A percentile compares a stretch with the other conserved stretches of the same genome.
These are phyloP conservation scores for Capitella teleta DNA, from an alignment of 1,140 invertebrate species.

Conservation along the genomic window DNA sequence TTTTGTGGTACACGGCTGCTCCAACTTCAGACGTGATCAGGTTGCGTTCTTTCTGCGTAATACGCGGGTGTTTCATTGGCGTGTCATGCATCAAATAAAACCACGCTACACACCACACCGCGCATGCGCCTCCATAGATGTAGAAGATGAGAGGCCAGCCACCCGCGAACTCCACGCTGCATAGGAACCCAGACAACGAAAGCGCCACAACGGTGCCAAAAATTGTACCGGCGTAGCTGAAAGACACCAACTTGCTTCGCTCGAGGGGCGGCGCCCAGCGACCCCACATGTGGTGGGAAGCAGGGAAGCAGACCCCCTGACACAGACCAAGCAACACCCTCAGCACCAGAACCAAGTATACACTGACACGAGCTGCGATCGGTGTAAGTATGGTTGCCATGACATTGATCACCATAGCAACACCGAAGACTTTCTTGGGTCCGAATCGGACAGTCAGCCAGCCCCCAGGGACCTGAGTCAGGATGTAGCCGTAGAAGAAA, in stretches of 20 bases:
- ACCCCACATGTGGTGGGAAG: slow-evolving; percentile 14
- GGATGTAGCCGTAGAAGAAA: slow-evolving; percentile 62
- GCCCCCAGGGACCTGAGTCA: slow-evolving; percentile 55
- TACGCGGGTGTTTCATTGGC: slow-evolving; percentile 25
- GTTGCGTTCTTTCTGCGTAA: slow-evolving; percentile 24
- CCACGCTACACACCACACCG: background rate
- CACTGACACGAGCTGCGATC: slow-evolving; percentile 52
- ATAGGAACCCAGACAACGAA: slow-evolving; percentile 13
- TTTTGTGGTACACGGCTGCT: slow-evolving; percentile 4
- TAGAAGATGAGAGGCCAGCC: slow-evolving; percentile 19
- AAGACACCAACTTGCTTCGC: slow-evolving; percentile 15
- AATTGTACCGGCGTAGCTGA: slow-evolving; percentile 14
- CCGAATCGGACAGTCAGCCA: slow-evolving; percentile 55
- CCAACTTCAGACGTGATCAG: slow-evolving; percentile 29
- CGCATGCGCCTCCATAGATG: slow-evolving; percentile 8
- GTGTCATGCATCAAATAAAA: slow-evolving; percentile 16
- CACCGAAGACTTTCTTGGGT: slow-evolving; percentile 45
- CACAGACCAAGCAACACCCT: too few species aligned
- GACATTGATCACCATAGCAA: slow-evolving; percentile 67
- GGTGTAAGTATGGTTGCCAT: slow-evolving; percentile 74
- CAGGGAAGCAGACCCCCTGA: slow-evolving; percentile 17
- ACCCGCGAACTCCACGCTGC: slow-evolving; percentile 8
- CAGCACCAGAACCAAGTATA: slow-evolving; percentile 34
- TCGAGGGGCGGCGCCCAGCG: slow-evolving; percentile 18
- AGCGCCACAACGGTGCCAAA: slow-evolving; percentile 14